Conservation (phyloP, 2,888 invertebrate genomes). For the Coecobrya sp. region DNA sequence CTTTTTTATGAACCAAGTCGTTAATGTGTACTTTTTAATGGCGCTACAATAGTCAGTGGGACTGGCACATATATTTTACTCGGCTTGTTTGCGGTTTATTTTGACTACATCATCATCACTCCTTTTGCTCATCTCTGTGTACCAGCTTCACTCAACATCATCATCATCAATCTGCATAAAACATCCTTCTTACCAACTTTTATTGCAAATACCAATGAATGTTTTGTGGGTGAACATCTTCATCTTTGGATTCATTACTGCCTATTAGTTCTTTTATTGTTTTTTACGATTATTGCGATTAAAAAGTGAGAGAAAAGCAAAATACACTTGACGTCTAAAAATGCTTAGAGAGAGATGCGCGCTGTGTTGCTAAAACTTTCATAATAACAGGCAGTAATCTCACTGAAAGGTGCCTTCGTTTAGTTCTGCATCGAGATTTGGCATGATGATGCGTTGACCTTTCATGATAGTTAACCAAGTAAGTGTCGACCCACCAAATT, state of each 20-base stretch:
- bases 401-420: slow-evolving; percentile 22
- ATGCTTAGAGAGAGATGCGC: neutral
- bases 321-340: neutral
- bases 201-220: too few species aligned
- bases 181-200: too few species aligned
- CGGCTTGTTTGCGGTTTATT: neutral
- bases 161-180: too few species aligned
- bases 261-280: slow-evolving; percentile 12
- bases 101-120: neutral
- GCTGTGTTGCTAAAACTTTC: slow-evolving; percentile 52
- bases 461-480: slow-evolving; percentile 59
- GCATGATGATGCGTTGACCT: slow-evolving; percentile 73
- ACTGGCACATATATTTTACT: neutral
- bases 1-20: too few species aligned
- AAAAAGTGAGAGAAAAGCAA: slow-evolving; percentile 38
- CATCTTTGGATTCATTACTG: slow-evolving; percentile 30
- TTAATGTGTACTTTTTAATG: neutral
- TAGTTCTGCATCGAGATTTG: slow-evolving; percentile 67
- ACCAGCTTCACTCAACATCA: neutral
- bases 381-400: slow-evolving; percentile 13
- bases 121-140: neutral
- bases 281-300: slow-evolving; percentile 44
- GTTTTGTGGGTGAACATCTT: neutral
- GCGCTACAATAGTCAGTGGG: neutral
- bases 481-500: slow-evolving; percentile 71